These are phyloP conservation scores for Spilarctia lutea DNA, from an alignment of 2,888 invertebrate species.

Conservation along the genomic window DNA sequence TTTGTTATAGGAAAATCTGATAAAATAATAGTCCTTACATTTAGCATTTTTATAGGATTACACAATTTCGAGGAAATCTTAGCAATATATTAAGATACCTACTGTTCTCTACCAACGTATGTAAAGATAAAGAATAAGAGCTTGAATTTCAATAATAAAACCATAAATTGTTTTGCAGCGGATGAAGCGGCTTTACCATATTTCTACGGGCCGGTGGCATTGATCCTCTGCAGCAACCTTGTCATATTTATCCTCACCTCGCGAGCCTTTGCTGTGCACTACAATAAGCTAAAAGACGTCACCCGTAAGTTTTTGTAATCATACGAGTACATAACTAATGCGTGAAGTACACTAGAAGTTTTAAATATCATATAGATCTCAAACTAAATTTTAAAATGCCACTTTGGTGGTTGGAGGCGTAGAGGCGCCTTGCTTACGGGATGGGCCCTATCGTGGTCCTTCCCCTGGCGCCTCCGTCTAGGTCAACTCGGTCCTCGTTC, in stretches of 20 bases:
- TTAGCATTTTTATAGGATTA: background rate
- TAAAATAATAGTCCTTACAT: background rate
- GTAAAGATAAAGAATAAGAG: background rate
- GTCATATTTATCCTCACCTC: slow-evolving; percentile 86
- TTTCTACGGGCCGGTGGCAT: slow-evolving; percentile 88
- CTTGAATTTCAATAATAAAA: background rate
- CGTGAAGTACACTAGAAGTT: background rate
- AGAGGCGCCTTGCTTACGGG: too few relatives aligned
- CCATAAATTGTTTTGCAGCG: slow-evolving; percentile 68
- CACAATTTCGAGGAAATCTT: background rate
- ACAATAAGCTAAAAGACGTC: slow-evolving; percentile 82
- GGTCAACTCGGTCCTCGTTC: too few relatives aligned
- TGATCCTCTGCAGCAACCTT: slow-evolving; percentile 84
- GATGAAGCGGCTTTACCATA: slow-evolving; percentile 87
- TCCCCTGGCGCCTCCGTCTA: too few relatives aligned
- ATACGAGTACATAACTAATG: too few relatives aligned
- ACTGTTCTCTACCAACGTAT: background rate
- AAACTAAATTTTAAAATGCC: background rate
- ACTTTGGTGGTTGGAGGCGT: too few relatives aligned
- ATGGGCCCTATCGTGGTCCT: too few relatives aligned
- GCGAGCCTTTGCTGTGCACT: slow-evolving; percentile 81
- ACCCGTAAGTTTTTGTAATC: slow-evolving; percentile 70
- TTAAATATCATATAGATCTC: background rate
- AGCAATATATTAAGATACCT: background rate
- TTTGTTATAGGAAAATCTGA: slow-evolving; percentile 14